Conservation (phyloP, 2,113 vertebrate genomes). For the Macquaria ambigua region DNA sequence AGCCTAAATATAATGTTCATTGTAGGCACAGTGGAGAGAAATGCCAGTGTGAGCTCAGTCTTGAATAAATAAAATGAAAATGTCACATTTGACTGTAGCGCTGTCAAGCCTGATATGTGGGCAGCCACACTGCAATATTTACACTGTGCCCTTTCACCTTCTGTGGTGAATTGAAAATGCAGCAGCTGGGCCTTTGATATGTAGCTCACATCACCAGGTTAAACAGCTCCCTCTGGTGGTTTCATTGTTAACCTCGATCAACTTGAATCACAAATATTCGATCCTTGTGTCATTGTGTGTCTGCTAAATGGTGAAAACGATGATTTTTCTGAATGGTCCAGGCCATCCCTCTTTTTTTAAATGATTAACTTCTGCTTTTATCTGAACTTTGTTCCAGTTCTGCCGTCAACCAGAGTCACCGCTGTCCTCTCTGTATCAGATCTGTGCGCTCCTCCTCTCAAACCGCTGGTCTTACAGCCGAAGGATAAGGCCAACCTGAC, state of each 20-base stretch:
- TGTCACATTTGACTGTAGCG: not conserved
- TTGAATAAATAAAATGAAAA: constrained; percentile 19
- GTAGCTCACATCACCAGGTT: not conserved
- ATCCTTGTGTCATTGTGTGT: not conserved
- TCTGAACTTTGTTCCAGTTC: constrained; percentile 58
- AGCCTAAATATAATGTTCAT: not conserved
- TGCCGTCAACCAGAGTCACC: constrained; percentile 11
- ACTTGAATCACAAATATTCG: not conserved
- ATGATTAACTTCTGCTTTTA: not conserved
- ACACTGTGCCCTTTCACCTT: not conserved
- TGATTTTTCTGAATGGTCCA: not conserved
- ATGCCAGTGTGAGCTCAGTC: not conserved
- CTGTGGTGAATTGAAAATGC: constrained; percentile 7
- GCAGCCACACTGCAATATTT: constrained; percentile 2
- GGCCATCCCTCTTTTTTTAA: not conserved
- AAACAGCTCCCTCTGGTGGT: not conserved
- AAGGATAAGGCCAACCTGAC: constrained; percentile 76
- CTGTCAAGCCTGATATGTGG: not conserved
- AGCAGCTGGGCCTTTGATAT: not conserved
- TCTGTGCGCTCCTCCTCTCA: constrained; percentile 78
- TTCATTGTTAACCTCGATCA: not conserved
- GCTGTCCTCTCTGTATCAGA: constrained; percentile 58
- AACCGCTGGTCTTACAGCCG: constrained; percentile 65
- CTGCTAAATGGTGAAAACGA: not conserved
- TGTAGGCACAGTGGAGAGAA: not conserved